Conservation (phyloP, 2,113 vertebrate genomes). For the Platichthys flesus region DNA sequence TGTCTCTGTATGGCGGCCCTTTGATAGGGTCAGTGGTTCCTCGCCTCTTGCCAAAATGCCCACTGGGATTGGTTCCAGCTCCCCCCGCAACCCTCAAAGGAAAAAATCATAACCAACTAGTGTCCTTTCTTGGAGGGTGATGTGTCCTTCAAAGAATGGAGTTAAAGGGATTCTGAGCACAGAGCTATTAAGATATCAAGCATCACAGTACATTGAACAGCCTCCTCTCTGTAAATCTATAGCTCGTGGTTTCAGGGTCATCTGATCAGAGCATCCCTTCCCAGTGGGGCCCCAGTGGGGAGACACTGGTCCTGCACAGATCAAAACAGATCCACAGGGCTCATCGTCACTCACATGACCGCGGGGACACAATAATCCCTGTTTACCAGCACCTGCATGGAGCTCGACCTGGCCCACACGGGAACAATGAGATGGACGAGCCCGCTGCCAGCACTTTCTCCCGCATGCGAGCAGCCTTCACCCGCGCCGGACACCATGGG, state of each 20-base stretch:
- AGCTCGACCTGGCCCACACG: slow-evolving; percentile 13
- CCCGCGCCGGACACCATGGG: neutral
- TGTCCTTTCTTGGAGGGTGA: too few species aligned
- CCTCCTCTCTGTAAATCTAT: neutral
- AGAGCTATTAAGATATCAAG: too few species aligned
- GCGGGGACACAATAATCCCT: slow-evolving; percentile 30
- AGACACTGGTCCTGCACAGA: neutral
- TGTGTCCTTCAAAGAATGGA: too few species aligned
- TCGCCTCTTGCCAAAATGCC: too few species aligned
- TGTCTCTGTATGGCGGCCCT: too few species aligned
- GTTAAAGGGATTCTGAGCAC: too few species aligned
- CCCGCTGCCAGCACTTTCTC: slow-evolving; percentile 32
- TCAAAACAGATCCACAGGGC: neutral
- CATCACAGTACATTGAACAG: too few species aligned
- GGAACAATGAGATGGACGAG: slow-evolving; percentile 16
- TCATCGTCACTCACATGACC: slow-evolving; percentile 38
- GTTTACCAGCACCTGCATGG: slow-evolving; percentile 36
- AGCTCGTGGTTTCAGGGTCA: neutral
- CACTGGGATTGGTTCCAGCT: too few species aligned
- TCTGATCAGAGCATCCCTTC: neutral
- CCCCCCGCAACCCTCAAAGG: too few species aligned
- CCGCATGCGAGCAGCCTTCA: slow-evolving; percentile 23
- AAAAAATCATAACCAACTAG: too few species aligned
- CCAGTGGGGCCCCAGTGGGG: slow-evolving; percentile 4
- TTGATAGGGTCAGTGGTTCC: too few species aligned